phyloP scores from a whole-genome alignment of 2,888 invertebrate species.

The Helicoverpa assulta region DNA sequence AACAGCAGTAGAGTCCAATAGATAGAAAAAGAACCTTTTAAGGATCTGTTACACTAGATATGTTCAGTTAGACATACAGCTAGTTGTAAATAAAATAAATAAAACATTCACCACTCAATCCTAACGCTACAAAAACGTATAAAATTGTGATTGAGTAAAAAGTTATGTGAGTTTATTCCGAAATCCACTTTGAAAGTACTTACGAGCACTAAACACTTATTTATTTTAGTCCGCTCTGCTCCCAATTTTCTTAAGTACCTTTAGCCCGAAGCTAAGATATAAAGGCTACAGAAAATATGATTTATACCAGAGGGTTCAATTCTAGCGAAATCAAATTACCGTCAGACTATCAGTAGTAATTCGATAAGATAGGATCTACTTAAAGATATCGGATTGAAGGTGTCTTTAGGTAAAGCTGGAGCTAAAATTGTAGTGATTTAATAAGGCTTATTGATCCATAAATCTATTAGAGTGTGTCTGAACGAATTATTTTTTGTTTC shows the following conservation, averaged over 20 bases:
- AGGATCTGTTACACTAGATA: too few relatives aligned
- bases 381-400: slow-evolving; percentile 21
- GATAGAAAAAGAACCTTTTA: too few relatives aligned
- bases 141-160: too few relatives aligned
- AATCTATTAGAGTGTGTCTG: not conserved
- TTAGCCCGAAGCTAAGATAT: slow-evolving; percentile 28
- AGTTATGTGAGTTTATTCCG: not conserved
- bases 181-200: not conserved
- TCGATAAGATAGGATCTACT: slow-evolving; percentile 45
- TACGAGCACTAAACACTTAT: not conserved
- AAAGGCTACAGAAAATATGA: slow-evolving; percentile 51
- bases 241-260: slow-evolving; percentile 53
- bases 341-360: slow-evolving; percentile 45
- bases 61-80: too few relatives aligned
- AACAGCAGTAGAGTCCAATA: too few relatives aligned
- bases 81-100: too few relatives aligned
- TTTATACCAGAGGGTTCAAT: slow-evolving; percentile 53
- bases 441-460: not conserved
- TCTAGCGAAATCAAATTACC: slow-evolving; percentile 54
- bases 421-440: not conserved
- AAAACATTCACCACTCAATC: too few relatives aligned
- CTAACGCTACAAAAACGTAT: too few relatives aligned
- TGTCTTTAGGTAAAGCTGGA: slow-evolving; percentile 13
- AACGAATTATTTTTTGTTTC: too few relatives aligned
- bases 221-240: slow-evolving; percentile 15